Percentiles rank a stretch among this genome's conserved stretches.
These are phyloP conservation scores for Troides aeacus DNA, from an alignment of 2,888 invertebrate genomes.

Conservation along the genomic window DNA sequence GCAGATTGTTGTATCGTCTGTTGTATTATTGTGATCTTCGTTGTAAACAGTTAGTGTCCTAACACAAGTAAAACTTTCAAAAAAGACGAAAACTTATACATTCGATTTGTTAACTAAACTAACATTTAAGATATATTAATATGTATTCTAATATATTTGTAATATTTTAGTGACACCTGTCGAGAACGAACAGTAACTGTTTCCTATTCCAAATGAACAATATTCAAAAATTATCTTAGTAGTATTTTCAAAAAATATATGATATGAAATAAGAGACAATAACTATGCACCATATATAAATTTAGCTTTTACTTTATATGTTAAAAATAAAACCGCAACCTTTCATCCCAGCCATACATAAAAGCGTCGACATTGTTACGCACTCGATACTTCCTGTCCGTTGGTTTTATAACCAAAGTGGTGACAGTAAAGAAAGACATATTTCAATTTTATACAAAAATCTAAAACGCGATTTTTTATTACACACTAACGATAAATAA, in stretches of 20 bases:
- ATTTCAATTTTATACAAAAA: background rate
- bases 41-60: too few relatives aligned
- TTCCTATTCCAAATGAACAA: background rate
- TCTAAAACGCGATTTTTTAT: background rate
- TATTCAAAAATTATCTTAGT: background rate
- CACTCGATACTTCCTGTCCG: constrained; percentile 1
- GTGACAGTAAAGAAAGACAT: background rate
- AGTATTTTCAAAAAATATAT: background rate
- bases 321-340: background rate
- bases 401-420: background rate
- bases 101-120: background rate
- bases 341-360: background rate
- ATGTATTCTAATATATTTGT: background rate
- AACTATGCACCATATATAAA: background rate
- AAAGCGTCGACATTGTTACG: constrained; percentile 2
- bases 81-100: too few relatives aligned
- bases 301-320: background rate
- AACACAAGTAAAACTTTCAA: too few relatives aligned
- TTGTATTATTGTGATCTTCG: too few relatives aligned
- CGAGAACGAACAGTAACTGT: background rate
- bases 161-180: background rate
- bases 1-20: too few relatives aligned
- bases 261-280: background rate
- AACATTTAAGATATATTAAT: too few relatives aligned
- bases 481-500: too few relatives aligned